Conservation (phyloP, 1,140 invertebrate species). For the Metaphire vulgaris region DNA sequence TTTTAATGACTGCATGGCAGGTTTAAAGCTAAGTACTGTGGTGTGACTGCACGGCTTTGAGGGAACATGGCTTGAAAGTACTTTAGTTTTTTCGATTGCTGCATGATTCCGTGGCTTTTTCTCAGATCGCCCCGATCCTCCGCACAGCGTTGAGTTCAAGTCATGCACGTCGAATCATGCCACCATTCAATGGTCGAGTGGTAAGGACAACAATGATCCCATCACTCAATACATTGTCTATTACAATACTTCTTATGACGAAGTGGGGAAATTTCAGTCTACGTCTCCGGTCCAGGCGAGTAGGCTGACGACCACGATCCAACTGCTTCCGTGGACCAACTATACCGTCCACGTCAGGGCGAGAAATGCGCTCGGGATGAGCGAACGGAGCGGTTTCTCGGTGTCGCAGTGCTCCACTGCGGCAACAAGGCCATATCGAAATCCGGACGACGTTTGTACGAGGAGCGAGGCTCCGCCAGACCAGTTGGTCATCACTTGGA, state of each 20-base stretch:
- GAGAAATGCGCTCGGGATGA: constrained; percentile 86
- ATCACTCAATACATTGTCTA: constrained; percentile 77
- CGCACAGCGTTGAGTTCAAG: constrained; percentile 2
- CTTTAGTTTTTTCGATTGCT: neutral
- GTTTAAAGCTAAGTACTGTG: too few species aligned
- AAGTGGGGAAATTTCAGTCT: constrained; percentile 60
- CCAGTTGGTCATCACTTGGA: constrained; percentile 91
- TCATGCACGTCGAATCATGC: constrained; percentile 48
- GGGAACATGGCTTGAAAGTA: neutral
- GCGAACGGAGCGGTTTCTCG: constrained; percentile 72
- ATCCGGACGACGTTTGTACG: constrained; percentile 88
- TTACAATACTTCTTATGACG: constrained; percentile 82
- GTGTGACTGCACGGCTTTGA: neutral
- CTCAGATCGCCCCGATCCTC: constrained; percentile 11
- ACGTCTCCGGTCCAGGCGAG: neutral
- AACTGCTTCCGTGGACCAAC: constrained; percentile 76
- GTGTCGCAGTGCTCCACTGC: constrained; percentile 72
- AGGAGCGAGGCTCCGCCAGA: constrained; percentile 75
- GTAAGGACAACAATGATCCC: constrained; percentile 76
- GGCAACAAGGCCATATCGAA: constrained; percentile 80
- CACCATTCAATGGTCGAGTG: constrained; percentile 73
- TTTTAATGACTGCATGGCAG: too few species aligned
- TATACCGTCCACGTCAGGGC: constrained; percentile 93
- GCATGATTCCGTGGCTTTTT: too few species aligned
- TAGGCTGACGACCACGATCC: constrained; percentile 6